Evolutionary conservation across 35 echinoderm and acorn worm species (phyloP), one percentile per base, ranked within the genome.

Genomic region (Heliocidaris tuberculata): DNA sequence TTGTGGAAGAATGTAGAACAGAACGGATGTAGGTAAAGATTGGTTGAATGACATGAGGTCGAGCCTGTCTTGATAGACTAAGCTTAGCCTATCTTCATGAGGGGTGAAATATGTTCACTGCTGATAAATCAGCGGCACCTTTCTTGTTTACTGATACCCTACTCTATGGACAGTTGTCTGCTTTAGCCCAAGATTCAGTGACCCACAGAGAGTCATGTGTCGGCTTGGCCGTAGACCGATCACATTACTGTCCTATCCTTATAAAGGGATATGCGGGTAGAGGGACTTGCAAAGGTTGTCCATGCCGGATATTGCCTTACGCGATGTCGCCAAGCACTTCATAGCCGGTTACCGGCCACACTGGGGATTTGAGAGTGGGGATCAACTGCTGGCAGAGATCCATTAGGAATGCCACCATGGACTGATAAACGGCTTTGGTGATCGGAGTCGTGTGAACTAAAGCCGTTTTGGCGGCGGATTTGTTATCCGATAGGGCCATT

Each of bases 381-480:
- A 89, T 89, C 47, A 48, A 89, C 31, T 15, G 47, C 87, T 35
- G 87, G 87, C 31, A 42, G 31, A 89, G 87, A 89, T 89, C 30
- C 87, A 89, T 89, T 89, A 89, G 47, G 19, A n/a, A 17, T 89
- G 87, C 87, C 87, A 24, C 47, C 87, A 5, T 47, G 47, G 87
- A 89, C 87, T 89, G 31, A 9, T 47, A 89, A 89, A 89, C 31
- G 31, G 31, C 87, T 89, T 89, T 12, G 87, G 87, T 89, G 31
- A 89, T 89, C 35, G 87, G 47, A 17, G 87, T 30, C 31, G 87
- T 47, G 87, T 16, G 31, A 89, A 27, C 15, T 89, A 89, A 48
- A 89, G 87, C 87, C 87, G 35, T 78, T 78, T 78, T 78, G 65
- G 65, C 65, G 65, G 65, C 65, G 65, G 65, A 78, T 78, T 78